Base-by-base conservation (phyloP, 2,797 vertebrate species). In the Chelonia mydas region DNA sequence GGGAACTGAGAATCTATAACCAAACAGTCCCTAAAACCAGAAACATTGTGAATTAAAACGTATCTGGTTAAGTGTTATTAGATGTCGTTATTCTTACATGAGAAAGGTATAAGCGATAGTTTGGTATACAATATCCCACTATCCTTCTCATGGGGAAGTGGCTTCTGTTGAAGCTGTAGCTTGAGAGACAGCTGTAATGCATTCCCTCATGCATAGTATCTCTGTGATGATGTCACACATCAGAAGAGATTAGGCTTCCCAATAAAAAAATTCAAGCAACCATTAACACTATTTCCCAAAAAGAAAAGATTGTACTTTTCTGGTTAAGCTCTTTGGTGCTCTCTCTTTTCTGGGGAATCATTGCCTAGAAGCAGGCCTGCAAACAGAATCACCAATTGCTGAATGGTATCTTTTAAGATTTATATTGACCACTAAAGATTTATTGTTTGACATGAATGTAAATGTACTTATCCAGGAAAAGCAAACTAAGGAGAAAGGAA, bases 31-130 rank as follows among this genome's bases (percentile, higher is more conserved):
- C 91, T 65, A 61, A 17, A 92, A 74, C 27, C 33, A 80, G 15
- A 84, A 93, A 55, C 5, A 61, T 83, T 95, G 72, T 93, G 31
- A 94, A 96, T 81, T 65, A 93, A 96, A 95, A 92, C 5, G 54
- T 55, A 77, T 57, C 45, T 55, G 86, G 45, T 53, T 82, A 86
- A 61, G 55, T 17, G 49, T 50, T 57, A 72, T 37, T 80, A 86
- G 61, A 57, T 23, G 47, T 55, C 33, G 77, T 50, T 82, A 27
- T 76, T 77, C 45, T 50, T 90, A 87, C 5, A 90, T 6, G 12
- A 90, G 9, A 86, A 25, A n/a, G 80, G 89, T 94, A 33, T 55
- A 83, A 89, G 57, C 81, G 78, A 90, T 15, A 83, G 6, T 82
- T 90, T 94, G n/a, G 57, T 54, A 81, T 5, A 88, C 10, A 51